Evolutionary conservation across 2,888 invertebrate species (phyloP).

Genomic region (Drosophila monieri): DNA sequence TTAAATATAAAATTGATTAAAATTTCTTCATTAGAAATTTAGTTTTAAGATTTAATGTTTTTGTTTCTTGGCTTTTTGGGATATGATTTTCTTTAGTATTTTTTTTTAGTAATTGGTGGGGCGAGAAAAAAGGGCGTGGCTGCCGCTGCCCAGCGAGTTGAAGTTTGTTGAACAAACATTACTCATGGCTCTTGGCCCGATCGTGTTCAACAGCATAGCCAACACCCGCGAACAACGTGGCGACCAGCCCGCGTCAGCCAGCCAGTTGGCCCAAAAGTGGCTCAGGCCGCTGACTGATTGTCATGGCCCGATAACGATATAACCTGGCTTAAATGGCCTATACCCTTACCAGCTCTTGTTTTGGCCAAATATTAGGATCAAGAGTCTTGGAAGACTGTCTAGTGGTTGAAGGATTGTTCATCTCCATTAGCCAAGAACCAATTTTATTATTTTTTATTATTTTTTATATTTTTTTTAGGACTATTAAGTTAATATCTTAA

Average conservation of each 20-base stretch:
- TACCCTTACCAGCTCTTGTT: too few relatives aligned
- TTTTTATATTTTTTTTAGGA: too few relatives aligned
- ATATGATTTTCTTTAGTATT: neutral
- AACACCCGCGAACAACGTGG: slow-evolving; percentile 74
- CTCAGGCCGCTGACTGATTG: slow-evolving; percentile 66
- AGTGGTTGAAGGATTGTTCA: too few relatives aligned
- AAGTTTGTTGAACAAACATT: slow-evolving; percentile 73
- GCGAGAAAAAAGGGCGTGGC: slow-evolving; percentile 73
- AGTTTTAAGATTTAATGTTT: neutral
- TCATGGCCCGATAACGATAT: slow-evolving; percentile 72
- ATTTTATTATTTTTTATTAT: too few relatives aligned
- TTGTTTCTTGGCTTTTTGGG: neutral
- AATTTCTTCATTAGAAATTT: neutral
- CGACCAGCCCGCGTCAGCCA: slow-evolving; percentile 49
- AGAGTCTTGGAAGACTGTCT: too few relatives aligned
- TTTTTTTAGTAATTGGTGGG: slow-evolving; percentile 22
- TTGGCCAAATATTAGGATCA: too few relatives aligned
- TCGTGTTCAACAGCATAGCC: slow-evolving; percentile 76
- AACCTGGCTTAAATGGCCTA: slow-evolving; percentile 35
- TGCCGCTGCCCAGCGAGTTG: slow-evolving; percentile 31
- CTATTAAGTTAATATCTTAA: too few relatives aligned
- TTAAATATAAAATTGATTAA: too few relatives aligned
- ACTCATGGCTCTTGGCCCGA: slow-evolving; percentile 61
- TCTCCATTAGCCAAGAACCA: too few relatives aligned
- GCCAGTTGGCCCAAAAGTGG: slow-evolving; percentile 14